Conservation (phyloP, 1,140 invertebrate species). For the Macrotrachela quadricornifera region DNA sequence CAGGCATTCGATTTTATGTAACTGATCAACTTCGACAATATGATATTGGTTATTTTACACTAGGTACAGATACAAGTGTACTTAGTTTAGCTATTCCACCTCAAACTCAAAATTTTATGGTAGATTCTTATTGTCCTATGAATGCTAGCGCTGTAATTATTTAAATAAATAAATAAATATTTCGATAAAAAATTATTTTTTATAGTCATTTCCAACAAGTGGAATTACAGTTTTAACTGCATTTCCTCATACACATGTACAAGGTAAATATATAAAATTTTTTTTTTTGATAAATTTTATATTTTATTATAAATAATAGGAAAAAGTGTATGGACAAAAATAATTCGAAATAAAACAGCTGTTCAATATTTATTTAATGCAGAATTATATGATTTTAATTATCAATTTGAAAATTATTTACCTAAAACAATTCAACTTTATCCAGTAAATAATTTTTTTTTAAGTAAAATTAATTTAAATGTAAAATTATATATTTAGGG, state of each 20-base stretch:
- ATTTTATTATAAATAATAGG: no score
- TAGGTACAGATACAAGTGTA: conserved; percentile 66
- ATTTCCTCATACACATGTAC: conserved; percentile 85
- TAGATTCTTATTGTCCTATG: conserved; percentile 70
- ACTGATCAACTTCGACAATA: conserved; percentile 43
- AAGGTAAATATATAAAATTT: conserved; percentile 37
- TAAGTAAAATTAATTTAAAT: no score
- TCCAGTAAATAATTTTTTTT: no score
- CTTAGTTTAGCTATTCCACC: conserved; percentile 73
- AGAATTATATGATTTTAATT: conserved; percentile 7
- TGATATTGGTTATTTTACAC: conserved; percentile 82
- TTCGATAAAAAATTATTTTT: neutral
- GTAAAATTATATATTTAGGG: no score
- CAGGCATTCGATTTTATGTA: conserved; percentile 55
- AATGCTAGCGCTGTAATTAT: no score
- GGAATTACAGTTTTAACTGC: conserved; percentile 83
- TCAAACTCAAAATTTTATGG: conserved; percentile 43
- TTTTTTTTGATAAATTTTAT: no score
- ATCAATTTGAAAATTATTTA: neutral
- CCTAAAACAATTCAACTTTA: no score
- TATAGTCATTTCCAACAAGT: conserved; percentile 37
- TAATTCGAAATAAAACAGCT: conserved; percentile 46
- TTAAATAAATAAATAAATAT: neutral
- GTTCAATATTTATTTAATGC: conserved; percentile 1
- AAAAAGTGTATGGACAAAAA: conserved; percentile 53